Conservation (phyloP, 64 coral and sea anemone species). For the Platygyra sinensis region DNA sequence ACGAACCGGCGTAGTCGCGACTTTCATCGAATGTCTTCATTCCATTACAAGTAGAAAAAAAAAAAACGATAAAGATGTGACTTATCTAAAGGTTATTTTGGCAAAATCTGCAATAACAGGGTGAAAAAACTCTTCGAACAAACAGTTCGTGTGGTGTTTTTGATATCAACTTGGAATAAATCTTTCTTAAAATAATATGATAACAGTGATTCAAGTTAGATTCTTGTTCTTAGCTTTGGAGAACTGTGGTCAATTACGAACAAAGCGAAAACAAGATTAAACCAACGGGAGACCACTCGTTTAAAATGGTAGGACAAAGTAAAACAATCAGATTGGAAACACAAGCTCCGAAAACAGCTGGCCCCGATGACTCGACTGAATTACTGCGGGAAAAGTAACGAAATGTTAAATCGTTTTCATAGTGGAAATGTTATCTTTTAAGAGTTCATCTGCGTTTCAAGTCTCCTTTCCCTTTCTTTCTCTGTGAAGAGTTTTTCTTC, state of each 20-base stretch:
- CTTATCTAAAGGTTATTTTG: neutral
- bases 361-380: neutral
- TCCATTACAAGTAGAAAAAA: no score
- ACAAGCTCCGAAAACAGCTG: conserved; percentile 15
- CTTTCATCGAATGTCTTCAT: no score
- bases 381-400: neutral
- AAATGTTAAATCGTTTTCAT: neutral
- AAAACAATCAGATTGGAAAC: conserved; percentile 9
- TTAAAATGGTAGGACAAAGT: neutral
- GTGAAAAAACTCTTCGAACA: no score
- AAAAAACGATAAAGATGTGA: no score
- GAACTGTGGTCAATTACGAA: conserved; percentile 35
- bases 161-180: neutral
- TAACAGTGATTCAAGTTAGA: neutral
- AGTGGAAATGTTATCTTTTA: neutral
- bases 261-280: conserved; percentile 15
- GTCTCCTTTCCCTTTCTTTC: neutral
- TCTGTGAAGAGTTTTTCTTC: neutral
- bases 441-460: neutral
- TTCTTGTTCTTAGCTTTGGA: neutral
- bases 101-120: neutral
- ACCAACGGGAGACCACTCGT: conserved; percentile 9
- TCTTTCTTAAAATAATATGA: neutral
- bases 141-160: neutral
- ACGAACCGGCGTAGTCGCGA: no score